Conservation (phyloP, 2,113 vertebrate species). For the Chaetodon auriga region DNA sequence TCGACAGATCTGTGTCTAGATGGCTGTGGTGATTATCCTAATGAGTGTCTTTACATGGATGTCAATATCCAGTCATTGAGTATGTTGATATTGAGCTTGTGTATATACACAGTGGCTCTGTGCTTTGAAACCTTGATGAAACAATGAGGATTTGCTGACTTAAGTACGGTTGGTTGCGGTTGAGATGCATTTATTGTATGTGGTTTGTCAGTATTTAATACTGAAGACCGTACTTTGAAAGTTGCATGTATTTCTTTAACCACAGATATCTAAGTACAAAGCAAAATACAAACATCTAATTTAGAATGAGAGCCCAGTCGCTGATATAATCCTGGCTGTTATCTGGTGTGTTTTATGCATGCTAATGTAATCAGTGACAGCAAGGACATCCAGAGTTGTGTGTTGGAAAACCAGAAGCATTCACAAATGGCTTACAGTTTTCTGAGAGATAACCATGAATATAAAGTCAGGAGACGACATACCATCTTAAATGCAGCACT, state of each 20-base stretch:
- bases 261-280: not conserved
- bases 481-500: conserved; percentile 16
- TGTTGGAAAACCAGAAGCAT: not conserved
- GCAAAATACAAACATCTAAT: conserved; percentile 5
- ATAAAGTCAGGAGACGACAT: conserved; percentile 3
- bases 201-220: not conserved
- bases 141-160: not conserved
- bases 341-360: not conserved
- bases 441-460: conserved; percentile 2
- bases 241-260: not conserved
- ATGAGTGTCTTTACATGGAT: conserved; percentile 25
- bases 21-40: not conserved
- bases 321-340: conserved; percentile 18
- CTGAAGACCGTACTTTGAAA: not conserved
- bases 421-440: conserved; percentile 6
- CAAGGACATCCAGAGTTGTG: conserved; percentile 2
- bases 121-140: conserved; percentile 8
- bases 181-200: not conserved
- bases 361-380: conserved; percentile 19
- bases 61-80: conserved; percentile 13
- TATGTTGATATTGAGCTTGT: conserved; percentile 14
- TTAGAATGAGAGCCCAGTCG: not conserved
- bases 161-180: not conserved
- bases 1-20: not conserved
- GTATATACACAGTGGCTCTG: not conserved